Base-by-base conservation (phyloP, 2,113 vertebrate genomes). In the Onychostoma macrolepis region DNA sequence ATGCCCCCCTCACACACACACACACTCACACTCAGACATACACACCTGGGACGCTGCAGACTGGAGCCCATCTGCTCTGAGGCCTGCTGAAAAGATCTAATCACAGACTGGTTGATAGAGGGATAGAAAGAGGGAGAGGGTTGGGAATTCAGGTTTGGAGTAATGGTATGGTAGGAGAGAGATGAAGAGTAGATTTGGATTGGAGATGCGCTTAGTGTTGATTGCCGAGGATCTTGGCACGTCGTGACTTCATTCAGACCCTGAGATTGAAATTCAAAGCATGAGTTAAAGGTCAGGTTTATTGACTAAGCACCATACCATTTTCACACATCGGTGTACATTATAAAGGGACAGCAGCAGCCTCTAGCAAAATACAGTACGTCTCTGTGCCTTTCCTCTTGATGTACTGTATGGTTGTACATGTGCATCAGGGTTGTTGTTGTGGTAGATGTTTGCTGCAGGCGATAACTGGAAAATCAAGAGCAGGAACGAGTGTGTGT, bases 361-460 rank as follows among this genome's bases (percentile, higher is more conserved):
- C 82, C 48, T 72, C 67, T 38, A 36, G 67, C 63, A 53, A 71
- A 83, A 26, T 67, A 26, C 11, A 36, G 41, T 82, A 28, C 21
- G 36, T 41, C 30, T 63, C 9, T 26, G 30, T 77, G 36, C n/a
- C 17, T 43, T 45, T 87, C 6, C 53, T 85, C 72, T 50, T 53
- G 67, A 56, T 45, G 26, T 75, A 75, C 71, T 75, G 38, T 79
- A 24, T 84, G 48, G 33, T 3, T 48, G 10, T 78, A 28, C 50
- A 50, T 88, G 48, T 83, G 48, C 83, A 43, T 91, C 50, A 50
- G 5, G 83, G 45, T 74, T 87, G 77, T 56, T 65, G 56, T 65
- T 67, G 41, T 67, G 58, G 58, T 45, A 30, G 38, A 28, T 63
- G 43, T 69, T 71, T 36, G 63, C 81, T 83, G 81, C 63, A 83